These are phyloP conservation scores for Sialis lutaria DNA, from an alignment of 2,888 invertebrate species.

Conservation along the genomic window DNA sequence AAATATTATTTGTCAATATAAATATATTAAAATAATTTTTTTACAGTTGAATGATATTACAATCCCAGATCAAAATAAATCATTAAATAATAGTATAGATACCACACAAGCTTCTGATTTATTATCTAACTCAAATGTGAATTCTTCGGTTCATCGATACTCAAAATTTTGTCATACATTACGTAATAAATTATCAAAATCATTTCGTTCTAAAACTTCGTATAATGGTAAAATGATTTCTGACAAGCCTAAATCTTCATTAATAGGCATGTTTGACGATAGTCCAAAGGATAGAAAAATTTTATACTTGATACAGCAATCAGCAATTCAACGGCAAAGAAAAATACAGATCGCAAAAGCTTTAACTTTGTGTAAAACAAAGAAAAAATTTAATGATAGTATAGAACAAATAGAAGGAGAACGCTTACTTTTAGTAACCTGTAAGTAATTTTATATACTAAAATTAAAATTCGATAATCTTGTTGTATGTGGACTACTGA, in stretches of 20 bases:
- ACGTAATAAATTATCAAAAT: too few species aligned
- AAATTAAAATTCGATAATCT: neutral
- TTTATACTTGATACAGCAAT: conserved; percentile 9
- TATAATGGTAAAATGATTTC: too few species aligned
- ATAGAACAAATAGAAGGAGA: conserved; percentile 32
- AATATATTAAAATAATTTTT: too few species aligned
- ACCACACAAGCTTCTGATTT: conserved; percentile 10
- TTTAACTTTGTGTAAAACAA: conserved; percentile 25
- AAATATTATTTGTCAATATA: too few species aligned
- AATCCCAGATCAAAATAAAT: too few species aligned
- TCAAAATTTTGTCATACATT: too few species aligned
- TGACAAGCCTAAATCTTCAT: too few species aligned
- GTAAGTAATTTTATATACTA: conserved; percentile 9
- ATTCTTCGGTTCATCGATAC: neutral
- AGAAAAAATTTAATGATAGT: conserved; percentile 28
- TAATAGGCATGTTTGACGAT: neutral
- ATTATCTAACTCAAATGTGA: conserved; percentile 8
- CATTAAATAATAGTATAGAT: conserved; percentile 5
- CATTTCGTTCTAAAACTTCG: too few species aligned
- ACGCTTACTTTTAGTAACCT: conserved; percentile 25
- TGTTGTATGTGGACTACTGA: too few species aligned
- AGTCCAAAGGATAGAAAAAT: conserved; percentile 7
- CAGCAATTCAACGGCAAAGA: conserved; percentile 11
- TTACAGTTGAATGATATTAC: too few species aligned
- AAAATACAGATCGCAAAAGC: conserved; percentile 27